Conservation (phyloP, 2,797 vertebrate species). For the Psittacula derbiana region DNA sequence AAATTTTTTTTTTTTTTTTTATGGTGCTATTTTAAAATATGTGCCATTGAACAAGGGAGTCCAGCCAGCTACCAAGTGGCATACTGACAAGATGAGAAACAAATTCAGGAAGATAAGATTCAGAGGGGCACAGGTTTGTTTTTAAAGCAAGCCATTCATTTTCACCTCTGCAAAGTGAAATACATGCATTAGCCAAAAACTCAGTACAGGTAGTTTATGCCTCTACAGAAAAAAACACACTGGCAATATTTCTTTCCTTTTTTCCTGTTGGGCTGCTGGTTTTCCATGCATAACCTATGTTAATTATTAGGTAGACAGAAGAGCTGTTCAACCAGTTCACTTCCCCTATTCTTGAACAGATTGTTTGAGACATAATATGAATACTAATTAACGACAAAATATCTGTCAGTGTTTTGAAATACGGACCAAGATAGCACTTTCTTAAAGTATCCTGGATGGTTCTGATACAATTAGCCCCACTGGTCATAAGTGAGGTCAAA, state of each 20-base stretch:
- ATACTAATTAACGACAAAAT: conserved; percentile 83
- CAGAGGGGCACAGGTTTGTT: conserved; percentile 71
- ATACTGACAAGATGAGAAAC: conserved; percentile 78
- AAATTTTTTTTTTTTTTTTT: conserved; percentile 54
- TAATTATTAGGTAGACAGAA: conserved; percentile 77
- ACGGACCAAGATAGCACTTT: conserved; percentile 74
- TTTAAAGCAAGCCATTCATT: conserved; percentile 71
- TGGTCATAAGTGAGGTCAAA: conserved; percentile 68
- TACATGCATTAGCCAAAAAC: conserved; percentile 24
- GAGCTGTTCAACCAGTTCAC: conserved; percentile 78
- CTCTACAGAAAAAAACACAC: conserved; percentile 17
- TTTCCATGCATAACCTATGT: conserved; percentile 61
- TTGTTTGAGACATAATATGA: conserved; percentile 85
- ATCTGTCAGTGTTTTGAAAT: conserved; percentile 81
- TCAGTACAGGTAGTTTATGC: conserved; percentile 62
- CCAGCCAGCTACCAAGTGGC: conserved; percentile 82
- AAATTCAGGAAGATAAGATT: conserved; percentile 74
- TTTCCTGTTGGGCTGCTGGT: conserved; percentile 41
- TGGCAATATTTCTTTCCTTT: conserved; percentile 2
- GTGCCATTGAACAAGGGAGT: conserved; percentile 80
- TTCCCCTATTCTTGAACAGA: conserved; percentile 80
- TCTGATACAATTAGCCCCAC: conserved; percentile 64
- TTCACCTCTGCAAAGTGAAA: conserved; percentile 64
- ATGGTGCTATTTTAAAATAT: conserved; percentile 73
- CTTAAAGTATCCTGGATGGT: conserved; percentile 65